Conservation (phyloP, 92 coral and sea anemone species). For the Meandrina meandrites region DNA sequence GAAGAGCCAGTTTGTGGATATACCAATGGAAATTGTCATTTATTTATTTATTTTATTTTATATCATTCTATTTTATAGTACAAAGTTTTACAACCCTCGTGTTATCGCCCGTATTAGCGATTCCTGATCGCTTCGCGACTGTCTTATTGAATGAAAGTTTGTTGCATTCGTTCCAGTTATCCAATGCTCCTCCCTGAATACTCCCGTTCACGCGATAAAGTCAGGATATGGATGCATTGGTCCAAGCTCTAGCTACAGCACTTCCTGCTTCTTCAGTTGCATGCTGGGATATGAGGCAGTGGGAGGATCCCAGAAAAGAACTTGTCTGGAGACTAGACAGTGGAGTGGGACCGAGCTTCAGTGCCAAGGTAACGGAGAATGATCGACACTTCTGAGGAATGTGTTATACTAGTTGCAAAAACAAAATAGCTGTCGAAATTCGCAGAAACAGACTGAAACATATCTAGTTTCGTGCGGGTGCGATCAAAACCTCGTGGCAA, state of each 20-base stretch:
- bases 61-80: too few species aligned
- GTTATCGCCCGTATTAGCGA: too few species aligned
- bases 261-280: slow-evolving; percentile 41
- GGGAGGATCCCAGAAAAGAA: slow-evolving; percentile 42
- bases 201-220: slow-evolving; percentile 16
- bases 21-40: too few species aligned
- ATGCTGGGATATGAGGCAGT: slow-evolving; percentile 35
- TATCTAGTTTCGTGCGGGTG: too few species aligned
- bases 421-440: too few species aligned
- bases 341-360: slow-evolving; percentile 47
- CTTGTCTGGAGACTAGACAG: slow-evolving; percentile 30
- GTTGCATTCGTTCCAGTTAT: slow-evolving; percentile 22
- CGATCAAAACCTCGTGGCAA: too few species aligned
- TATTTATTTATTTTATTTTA: too few species aligned
- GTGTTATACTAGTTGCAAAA: too few species aligned
- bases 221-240: slow-evolving; percentile 24
- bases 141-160: not conserved
- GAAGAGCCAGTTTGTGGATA: too few species aligned
- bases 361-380: slow-evolving; percentile 25
- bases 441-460: too few species aligned
- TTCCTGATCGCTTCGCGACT: not conserved
- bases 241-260: slow-evolving; percentile 26
- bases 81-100: too few species aligned
- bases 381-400: not conserved
- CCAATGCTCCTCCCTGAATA: slow-evolving; percentile 32